A percentile compares a stretch with the other conserved stretches of the same genome.
phyloP scores from a whole-genome alignment of 2,888 invertebrate genomes.

The Phasia obesa region DNA sequence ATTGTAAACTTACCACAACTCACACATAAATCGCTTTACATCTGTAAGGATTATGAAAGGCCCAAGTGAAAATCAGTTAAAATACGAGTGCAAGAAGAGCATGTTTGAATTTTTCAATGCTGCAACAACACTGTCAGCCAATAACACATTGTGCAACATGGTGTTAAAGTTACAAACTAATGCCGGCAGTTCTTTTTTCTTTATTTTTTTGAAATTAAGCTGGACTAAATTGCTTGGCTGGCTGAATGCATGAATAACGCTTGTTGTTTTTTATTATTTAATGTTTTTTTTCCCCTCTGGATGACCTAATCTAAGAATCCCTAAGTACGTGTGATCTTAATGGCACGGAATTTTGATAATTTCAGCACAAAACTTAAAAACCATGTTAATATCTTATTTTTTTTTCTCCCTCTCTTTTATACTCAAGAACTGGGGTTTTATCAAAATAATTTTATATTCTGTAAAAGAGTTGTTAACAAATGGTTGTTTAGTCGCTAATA shows the following conservation, averaged over 20 bases:
- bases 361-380: constrained; percentile 64
- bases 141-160: constrained; percentile 1
- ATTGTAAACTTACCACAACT: constrained; percentile 20
- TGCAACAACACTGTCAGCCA: not conserved
- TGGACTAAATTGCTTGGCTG: constrained; percentile 40
- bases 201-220: constrained; percentile 16
- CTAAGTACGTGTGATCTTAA: constrained; percentile 72
- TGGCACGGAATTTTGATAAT: constrained; percentile 74
- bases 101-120: constrained; percentile 16
- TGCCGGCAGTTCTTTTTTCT: constrained; percentile 31
- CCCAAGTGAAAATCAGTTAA: constrained; percentile 17
- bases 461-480: constrained; percentile 70
- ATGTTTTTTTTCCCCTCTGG: constrained; percentile 10
- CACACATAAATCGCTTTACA: constrained; percentile 24
- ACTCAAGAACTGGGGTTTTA: constrained; percentile 8
- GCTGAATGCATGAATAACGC: not conserved
- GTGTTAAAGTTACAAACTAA: constrained; percentile 45
- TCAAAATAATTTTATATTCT: constrained; percentile 56
- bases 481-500: constrained; percentile 31
- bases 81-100: constrained; percentile 33
- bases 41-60: constrained; percentile 40
- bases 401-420: not conserved
- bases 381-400: constrained; percentile 62
- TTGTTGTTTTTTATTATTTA: constrained; percentile 7
- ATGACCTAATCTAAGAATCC: constrained; percentile 64